Base-by-base conservation (phyloP, 1,140 invertebrate species). In the Drosophila sechellia region DNA sequence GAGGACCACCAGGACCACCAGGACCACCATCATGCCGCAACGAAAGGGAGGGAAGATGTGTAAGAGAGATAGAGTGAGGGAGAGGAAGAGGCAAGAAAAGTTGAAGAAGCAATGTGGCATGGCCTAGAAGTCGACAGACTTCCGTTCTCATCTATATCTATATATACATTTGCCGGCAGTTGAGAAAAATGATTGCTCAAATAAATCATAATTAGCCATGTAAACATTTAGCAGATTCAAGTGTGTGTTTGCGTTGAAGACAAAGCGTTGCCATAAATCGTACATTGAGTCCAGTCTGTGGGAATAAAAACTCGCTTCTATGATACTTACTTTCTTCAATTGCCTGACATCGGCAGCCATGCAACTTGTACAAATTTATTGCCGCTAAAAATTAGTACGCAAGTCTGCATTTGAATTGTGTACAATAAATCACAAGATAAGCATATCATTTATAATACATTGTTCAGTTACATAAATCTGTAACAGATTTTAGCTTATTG, bases 141-240 rank as follows among this genome's bases (percentile, higher is more conserved):
- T 74, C 50, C 45, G n/a, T 49, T 66, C 12, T 50, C 34, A 10
- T 39, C 69, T 56, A 27, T 25, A 25, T 49, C 3, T 45, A 20
- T 45, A 3, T 42, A 15, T 17, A 43, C 42, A 35, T 37, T 70
- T 15, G 35, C 35, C 15, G 35, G 37, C 64, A 72, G 80, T 66
- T 66, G 54, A 79, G 70, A 70, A 79, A 89, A 73, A 89, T 71
- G 71, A 69, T 89, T 83, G 68, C 56, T 58, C 84, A 66, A 87
- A 87, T 87, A 84, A 87, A 89, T 89, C 84, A 79, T 89, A 89
- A 89, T 87, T 87, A 87, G 76, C 59, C 66, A 79, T 79, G 83
- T 83, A 87, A 87, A 89, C 79, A 86, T 78, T 79, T 76, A 45
- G 37, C 45, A 57, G 37, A 52, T 73, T 45, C 45, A 48, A n/a